Percentiles rank a stretch among this genome's conserved stretches.
These are phyloP conservation scores for Trissolcus basalis DNA, from an alignment of 1,140 invertebrate species.

Conservation along the genomic window DNA sequence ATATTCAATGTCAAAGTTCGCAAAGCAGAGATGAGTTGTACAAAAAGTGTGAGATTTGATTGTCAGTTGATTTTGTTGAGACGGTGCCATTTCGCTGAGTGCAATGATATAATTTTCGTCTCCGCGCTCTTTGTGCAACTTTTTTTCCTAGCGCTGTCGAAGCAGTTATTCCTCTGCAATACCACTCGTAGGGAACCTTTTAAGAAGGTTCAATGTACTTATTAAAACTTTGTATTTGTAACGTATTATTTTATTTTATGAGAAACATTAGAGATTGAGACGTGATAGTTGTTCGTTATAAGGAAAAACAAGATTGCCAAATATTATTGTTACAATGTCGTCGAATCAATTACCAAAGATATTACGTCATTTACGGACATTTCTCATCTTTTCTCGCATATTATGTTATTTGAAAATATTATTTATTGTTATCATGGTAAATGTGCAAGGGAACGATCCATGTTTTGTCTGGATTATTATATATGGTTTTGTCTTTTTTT, in stretches of 20 bases:
- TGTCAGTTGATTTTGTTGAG: no score
- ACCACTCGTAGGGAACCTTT: slow-evolving; percentile 8
- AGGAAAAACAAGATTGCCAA: slow-evolving; percentile 42
- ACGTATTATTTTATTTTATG: slow-evolving; percentile 38
- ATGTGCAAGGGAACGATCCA: slow-evolving; percentile 17
- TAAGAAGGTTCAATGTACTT: slow-evolving; percentile 25
- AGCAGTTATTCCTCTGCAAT: slow-evolving; percentile 14
- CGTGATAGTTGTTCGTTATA: slow-evolving; percentile 43
- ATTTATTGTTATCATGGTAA: slow-evolving; percentile 46
- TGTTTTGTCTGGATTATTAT: slow-evolving; percentile 14
- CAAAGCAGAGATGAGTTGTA: no score
- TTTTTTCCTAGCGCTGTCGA: neutral
- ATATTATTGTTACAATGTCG: slow-evolving; percentile 53
- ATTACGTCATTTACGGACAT: slow-evolving; percentile 41
- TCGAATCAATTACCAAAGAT: slow-evolving; percentile 57
- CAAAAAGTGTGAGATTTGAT: no score
- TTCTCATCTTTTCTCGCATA: slow-evolving; percentile 41
- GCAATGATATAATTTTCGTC: slow-evolving; percentile 10
- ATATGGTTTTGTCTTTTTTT: neutral
- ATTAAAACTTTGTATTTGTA: slow-evolving; percentile 28
- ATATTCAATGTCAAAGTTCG: no score
- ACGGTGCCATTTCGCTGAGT: neutral
- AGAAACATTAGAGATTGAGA: slow-evolving; percentile 22
- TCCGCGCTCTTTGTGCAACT: neutral
- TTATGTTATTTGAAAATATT: slow-evolving; percentile 39